These are phyloP conservation scores for Odontomachus brunneus DNA, from an alignment of 1,140 invertebrate species.

Conservation along the genomic window DNA sequence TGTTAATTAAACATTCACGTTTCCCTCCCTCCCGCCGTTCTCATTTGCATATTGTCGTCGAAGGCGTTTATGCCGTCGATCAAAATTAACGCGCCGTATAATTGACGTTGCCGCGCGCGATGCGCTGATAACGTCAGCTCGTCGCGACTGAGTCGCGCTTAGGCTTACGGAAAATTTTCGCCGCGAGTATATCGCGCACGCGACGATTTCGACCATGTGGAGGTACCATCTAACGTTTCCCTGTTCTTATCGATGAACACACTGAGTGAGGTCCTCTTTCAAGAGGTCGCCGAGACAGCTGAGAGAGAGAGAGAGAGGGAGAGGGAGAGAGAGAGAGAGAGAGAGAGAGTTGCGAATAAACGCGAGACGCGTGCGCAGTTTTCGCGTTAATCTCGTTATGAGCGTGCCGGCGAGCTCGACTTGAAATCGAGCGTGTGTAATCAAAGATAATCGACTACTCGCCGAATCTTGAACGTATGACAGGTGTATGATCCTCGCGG, in stretches of 20 bases:
- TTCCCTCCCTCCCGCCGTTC: neutral
- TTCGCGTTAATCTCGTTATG: too few relatives aligned
- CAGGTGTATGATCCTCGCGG: neutral
- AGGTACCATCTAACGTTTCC: neutral
- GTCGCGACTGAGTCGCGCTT: constrained; percentile 5
- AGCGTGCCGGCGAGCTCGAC: neutral
- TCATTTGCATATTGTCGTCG: constrained; percentile 30
- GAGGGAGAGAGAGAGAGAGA: too few relatives aligned
- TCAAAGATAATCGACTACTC: neutral
- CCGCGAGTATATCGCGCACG: neutral
- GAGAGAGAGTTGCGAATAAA: too few relatives aligned
- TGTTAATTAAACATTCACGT: constrained; percentile 41
- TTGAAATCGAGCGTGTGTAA: neutral
- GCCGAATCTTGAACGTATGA: neutral
- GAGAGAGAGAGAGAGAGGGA: too few relatives aligned
- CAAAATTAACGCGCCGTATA: constrained; percentile 28
- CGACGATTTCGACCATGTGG: neutral
- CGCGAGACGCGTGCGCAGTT: too few relatives aligned
- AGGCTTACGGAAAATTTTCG: neutral
- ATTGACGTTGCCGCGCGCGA: neutral
- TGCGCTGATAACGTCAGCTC: constrained; percentile 13
- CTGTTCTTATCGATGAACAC: neutral
- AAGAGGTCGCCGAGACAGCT: too few relatives aligned
- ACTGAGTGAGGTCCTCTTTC: too few relatives aligned
- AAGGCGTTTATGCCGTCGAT: constrained; percentile 23